phyloP scores from a whole-genome alignment of 1,140 invertebrate species.

The Ceratina calcarata region DNA sequence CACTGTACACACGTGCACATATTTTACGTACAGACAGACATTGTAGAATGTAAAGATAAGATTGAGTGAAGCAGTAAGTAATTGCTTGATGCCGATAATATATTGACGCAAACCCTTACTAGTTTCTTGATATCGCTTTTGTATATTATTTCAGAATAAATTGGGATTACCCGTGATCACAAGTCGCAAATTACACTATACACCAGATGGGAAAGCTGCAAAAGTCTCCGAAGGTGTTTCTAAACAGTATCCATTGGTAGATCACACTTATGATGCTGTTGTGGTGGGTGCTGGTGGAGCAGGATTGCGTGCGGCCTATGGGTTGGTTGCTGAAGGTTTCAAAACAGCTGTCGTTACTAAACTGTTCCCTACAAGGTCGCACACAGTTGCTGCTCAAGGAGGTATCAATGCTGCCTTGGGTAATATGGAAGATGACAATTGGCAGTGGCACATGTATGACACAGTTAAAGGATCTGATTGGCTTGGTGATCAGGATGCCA shows the following conservation, averaged over 20 bases:
- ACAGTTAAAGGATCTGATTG: slow-evolving; percentile 99
- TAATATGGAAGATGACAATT: slow-evolving; percentile 93
- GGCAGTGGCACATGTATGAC: slow-evolving; percentile 99
- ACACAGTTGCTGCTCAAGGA: slow-evolving; percentile 99
- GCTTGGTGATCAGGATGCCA: slow-evolving; percentile 99
- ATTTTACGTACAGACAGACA: background rate
- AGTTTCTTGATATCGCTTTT: background rate
- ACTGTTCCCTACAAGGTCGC: slow-evolving; percentile 97
- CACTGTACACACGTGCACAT: too few species aligned
- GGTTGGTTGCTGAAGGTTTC: slow-evolving; percentile 96
- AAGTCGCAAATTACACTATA: slow-evolving; percentile 73
- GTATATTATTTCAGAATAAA: slow-evolving; percentile 72
- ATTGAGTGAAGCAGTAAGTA: background rate
- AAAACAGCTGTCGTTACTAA: slow-evolving; percentile 99
- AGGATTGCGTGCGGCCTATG: slow-evolving; percentile 97
- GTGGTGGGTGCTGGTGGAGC: slow-evolving; percentile 99
- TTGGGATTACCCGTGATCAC: slow-evolving; percentile 68
- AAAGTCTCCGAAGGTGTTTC: slow-evolving; percentile 73
- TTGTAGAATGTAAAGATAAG: background rate
- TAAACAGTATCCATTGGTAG: slow-evolving; percentile 90
- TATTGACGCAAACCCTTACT: background rate
- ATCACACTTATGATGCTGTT: slow-evolving; percentile 98
- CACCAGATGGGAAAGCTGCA: slow-evolving; percentile 70
- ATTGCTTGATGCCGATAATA: background rate
- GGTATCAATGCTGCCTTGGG: slow-evolving; percentile 96